phyloP scores from a whole-genome alignment of 2,888 invertebrate genomes.

The Petrolisthes manimaculis region DNA sequence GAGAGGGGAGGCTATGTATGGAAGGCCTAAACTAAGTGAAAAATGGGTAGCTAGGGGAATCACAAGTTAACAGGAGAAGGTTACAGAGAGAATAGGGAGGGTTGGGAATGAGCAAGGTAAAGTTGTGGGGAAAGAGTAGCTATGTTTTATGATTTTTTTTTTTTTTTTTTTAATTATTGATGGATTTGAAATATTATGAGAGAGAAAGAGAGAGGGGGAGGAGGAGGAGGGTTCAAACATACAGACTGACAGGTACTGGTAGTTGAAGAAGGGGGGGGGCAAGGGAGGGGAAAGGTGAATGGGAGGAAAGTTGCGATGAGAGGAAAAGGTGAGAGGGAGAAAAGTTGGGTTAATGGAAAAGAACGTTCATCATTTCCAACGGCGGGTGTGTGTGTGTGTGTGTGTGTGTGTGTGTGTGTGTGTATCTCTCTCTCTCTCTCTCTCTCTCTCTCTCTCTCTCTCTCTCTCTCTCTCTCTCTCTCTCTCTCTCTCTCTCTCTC shows the following conservation, averaged over 20 bases:
- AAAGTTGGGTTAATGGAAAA: background rate
- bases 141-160: background rate
- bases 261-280: background rate
- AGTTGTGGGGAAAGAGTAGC: background rate
- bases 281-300: background rate
- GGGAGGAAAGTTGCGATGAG: background rate
- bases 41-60: too few relatives aligned
- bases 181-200: background rate
- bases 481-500: slow-evolving; percentile 27
- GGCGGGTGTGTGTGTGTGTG: too few relatives aligned
- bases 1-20: background rate
- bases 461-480: background rate
- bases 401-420: too few relatives aligned
- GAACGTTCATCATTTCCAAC: too few relatives aligned
- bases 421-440: background rate
- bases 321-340: background rate
- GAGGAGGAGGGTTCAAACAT: too few relatives aligned
- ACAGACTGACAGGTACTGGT: background rate
- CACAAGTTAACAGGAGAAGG: too few relatives aligned
- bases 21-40: too few relatives aligned
- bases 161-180: background rate
- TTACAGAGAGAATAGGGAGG: background rate
- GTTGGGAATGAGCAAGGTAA: background rate
- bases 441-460: background rate
- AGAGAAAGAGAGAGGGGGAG: background rate